Percentiles rank a stretch among this genome's conserved stretches.
Evolutionary conservation across 2,113 vertebrate genomes (phyloP).

Genomic region (Archocentrus centrarchus): DNA sequence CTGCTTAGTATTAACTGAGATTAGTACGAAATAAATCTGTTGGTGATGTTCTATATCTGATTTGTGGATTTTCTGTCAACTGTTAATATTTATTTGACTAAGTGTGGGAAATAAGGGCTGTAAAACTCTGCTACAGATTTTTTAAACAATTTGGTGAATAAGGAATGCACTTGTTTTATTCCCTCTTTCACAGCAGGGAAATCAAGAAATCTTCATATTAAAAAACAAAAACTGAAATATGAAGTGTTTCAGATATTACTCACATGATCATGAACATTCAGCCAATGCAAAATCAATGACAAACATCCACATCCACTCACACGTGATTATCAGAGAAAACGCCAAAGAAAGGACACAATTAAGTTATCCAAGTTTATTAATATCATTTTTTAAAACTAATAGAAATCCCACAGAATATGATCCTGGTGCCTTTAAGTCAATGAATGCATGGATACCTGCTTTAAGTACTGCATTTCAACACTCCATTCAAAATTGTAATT

Average conservation of each 20-base stretch:
- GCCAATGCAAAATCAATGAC: neutral
- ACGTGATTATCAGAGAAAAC: slow-evolving; percentile 33
- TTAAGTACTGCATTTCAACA: slow-evolving; percentile 90
- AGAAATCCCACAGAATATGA: slow-evolving; percentile 91
- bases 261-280: neutral
- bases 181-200: neutral
- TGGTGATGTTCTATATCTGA: neutral
- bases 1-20: neutral
- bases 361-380: slow-evolving; percentile 99
- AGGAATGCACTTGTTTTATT: no score
- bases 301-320: slow-evolving; percentile 4
- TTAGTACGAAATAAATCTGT: neutral
- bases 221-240: neutral
- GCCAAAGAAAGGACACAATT: slow-evolving; percentile 78
- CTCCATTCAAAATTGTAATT: slow-evolving; percentile 81
- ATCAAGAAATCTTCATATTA: neutral
- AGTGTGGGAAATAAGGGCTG: neutral
- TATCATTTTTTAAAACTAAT: slow-evolving; percentile 94
- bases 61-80: neutral
- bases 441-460: slow-evolving; percentile 91
- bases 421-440: slow-evolving; percentile 89
- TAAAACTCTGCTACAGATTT: neutral
- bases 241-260: neutral
- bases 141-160: no score
- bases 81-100: neutral